Percentiles rank a stretch among this genome's conserved stretches.
phyloP scores from a whole-genome alignment of 2,888 invertebrate genomes.

The Drepana falcataria region DNA sequence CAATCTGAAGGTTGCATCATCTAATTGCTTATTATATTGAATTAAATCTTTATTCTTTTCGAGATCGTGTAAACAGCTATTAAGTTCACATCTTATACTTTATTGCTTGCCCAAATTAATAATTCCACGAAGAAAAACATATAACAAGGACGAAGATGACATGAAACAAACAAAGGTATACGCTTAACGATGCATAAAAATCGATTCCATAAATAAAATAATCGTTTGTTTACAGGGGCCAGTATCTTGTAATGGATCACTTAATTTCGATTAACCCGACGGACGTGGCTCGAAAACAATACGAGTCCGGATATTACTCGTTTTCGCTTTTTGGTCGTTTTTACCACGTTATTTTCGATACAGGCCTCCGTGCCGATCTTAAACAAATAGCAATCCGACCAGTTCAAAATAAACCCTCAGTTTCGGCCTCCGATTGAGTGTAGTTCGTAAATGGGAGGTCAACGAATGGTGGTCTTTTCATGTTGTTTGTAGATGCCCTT shows the following conservation, averaged over 20 bases:
- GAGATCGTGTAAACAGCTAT: too few relatives aligned
- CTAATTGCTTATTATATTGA: too few relatives aligned
- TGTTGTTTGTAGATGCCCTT: constrained; percentile 47
- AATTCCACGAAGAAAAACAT: background rate
- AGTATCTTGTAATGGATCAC: constrained; percentile 75
- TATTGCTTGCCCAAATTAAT: background rate
- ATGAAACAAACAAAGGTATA: constrained; percentile 19
- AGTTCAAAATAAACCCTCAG: constrained; percentile 27
- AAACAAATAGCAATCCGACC: constrained; percentile 49
- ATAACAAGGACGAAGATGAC: constrained; percentile 4
- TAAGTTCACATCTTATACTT: too few relatives aligned
- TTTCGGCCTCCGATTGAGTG: constrained; percentile 13
- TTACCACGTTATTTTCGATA: constrained; percentile 57
- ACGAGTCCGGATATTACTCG: constrained; percentile 71
- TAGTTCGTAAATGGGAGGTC: constrained; percentile 14
- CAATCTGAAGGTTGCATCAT: too few relatives aligned
- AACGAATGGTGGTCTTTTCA: constrained; percentile 20
- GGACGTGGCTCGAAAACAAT: constrained; percentile 61
- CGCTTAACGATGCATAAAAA: constrained; percentile 53
- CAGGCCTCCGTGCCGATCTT: constrained; percentile 39
- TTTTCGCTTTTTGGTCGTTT: constrained; percentile 67
- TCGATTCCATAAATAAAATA: constrained; percentile 61
- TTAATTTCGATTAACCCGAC: constrained; percentile 72
- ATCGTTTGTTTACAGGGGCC: constrained; percentile 53
- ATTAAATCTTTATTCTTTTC: too few relatives aligned